Conservation (phyloP, 2,888 invertebrate species). For the Girardia tigrina region DNA sequence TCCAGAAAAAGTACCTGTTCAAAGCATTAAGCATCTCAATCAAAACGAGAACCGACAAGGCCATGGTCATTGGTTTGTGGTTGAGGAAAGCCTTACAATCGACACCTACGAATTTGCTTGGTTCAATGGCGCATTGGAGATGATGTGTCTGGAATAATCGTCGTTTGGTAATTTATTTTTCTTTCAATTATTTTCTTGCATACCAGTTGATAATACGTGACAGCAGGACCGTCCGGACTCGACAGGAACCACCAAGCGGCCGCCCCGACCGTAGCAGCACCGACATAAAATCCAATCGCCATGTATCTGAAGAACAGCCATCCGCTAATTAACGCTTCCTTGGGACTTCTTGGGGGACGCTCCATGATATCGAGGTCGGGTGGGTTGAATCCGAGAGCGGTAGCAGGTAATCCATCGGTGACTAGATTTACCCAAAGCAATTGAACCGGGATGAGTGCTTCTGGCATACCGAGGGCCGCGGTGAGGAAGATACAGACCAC, state of each 20-base stretch:
- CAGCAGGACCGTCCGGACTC: constrained; percentile 75
- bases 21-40: constrained; percentile 99
- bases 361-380: constrained; percentile 99
- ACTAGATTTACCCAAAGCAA: constrained; percentile 99
- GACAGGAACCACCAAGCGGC: constrained; percentile 99
- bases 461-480: constrained; percentile 95
- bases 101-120: constrained; percentile 26
- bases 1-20: constrained; percentile 67
- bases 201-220: constrained; percentile 77
- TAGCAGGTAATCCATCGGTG: constrained; percentile 84
- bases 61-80: constrained; percentile 60
- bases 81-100: constrained; percentile 31
- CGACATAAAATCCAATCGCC: constrained; percentile 67
- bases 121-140: constrained; percentile 65
- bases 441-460: constrained; percentile 97
- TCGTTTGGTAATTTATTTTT: too few relatives aligned
- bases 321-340: constrained; percentile 93
- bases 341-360: constrained; percentile 89
- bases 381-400: constrained; percentile 98
- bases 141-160: constrained; percentile 84
- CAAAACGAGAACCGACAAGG: constrained; percentile 93
- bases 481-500: constrained; percentile 73
- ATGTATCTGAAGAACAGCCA: constrained; percentile 99
- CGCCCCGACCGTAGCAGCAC: constrained; percentile 92
- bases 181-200: too few relatives aligned